These are phyloP conservation scores for Catagonus wagneri DNA, from an alignment of 2,113 vertebrate genomes.

Conservation along the genomic window DNA sequence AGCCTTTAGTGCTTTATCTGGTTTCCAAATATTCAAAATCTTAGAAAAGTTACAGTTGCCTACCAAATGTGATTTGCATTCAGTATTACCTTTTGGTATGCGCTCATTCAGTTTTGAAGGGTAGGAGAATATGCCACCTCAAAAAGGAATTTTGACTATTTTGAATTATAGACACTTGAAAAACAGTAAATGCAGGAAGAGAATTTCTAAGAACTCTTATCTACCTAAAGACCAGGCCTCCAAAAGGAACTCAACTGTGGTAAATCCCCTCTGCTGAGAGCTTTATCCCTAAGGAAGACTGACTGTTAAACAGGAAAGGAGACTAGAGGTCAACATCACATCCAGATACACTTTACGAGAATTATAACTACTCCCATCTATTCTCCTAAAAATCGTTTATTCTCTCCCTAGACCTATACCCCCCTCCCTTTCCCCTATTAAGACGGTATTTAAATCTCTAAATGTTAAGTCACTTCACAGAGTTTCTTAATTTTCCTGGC, in stretches of 20 bases:
- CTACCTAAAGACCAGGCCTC: background rate
- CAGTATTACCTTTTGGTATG: background rate
- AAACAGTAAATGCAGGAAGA: background rate
- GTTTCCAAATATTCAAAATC: conserved; percentile 15
- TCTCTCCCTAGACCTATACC: background rate
- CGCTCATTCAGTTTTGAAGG: background rate
- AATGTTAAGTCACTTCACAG: background rate
- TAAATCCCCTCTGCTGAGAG: background rate
- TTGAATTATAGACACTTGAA: background rate
- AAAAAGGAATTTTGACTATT: background rate
- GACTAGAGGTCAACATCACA: background rate
- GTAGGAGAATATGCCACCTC: background rate
- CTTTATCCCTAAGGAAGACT: background rate
- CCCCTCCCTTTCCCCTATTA: background rate
- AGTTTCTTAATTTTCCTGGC: background rate
- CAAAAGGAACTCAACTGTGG: background rate
- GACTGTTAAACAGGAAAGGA: background rate
- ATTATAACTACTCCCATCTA: background rate
- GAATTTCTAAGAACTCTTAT: background rate
- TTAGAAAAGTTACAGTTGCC: background rate
- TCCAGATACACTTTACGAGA: background rate
- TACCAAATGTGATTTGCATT: background rate
- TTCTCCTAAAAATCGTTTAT: background rate
- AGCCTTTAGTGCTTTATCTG: background rate
- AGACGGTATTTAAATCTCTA: background rate